Evolutionary conservation across 2,113 vertebrate species (phyloP).

Genomic region (Lathamus discolor): DNA sequence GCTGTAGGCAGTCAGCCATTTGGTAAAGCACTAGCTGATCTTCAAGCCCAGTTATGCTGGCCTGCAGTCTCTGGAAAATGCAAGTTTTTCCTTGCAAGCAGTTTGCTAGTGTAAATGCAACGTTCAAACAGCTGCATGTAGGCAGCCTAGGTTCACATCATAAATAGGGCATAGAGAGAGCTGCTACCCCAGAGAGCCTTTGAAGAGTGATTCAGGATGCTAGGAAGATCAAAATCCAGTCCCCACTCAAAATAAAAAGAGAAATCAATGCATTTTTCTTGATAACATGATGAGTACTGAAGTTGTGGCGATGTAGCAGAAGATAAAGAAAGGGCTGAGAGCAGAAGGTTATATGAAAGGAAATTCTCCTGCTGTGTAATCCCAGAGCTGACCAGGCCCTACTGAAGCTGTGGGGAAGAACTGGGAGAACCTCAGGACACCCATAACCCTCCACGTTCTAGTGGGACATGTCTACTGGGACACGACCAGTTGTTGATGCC

Average conservation of each 20-base stretch:
- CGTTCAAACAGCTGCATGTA: rapidly evolving
- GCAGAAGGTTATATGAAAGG: background rate
- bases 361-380: background rate
- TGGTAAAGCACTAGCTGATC: background rate
- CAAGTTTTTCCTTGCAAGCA: background rate
- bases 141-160: background rate
- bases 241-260: background rate
- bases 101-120: background rate
- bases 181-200: background rate
- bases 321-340: background rate
- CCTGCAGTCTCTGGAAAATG: background rate
- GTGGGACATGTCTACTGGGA: background rate
- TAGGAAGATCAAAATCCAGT: background rate
- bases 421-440: background rate
- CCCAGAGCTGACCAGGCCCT: background rate
- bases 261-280: background rate
- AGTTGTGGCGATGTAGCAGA: background rate
- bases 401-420: background rate
- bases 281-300: background rate
- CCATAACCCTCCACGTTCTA: background rate
- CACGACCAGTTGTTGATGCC: background rate
- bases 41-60: background rate
- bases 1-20: background rate
- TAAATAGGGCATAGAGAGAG: background rate
- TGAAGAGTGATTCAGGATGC: background rate